These are phyloP conservation scores for Papilio polytes DNA, from an alignment of 1,140 invertebrate genomes.

Conservation along the genomic window DNA sequence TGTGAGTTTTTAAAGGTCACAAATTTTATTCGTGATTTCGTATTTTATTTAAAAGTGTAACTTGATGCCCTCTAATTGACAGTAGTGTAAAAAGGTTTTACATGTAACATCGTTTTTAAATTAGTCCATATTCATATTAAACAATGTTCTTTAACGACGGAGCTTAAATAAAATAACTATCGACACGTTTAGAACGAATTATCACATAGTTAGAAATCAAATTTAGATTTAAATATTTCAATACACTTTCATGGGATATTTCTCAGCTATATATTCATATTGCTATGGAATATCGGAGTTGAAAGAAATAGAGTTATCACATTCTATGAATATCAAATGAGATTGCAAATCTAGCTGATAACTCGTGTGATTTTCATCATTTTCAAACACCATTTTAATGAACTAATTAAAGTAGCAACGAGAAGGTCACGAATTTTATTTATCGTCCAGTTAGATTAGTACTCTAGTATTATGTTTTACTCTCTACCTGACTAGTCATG, in stretches of 20 bases:
- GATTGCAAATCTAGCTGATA: background rate
- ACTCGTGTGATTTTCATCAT: background rate
- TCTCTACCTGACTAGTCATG: background rate
- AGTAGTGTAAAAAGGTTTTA: background rate
- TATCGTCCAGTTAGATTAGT: background rate
- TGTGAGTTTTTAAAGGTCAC: background rate
- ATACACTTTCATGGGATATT: background rate
- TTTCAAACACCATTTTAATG: background rate
- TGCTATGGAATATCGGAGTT: background rate
- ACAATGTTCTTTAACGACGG: background rate
- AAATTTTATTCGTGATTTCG: background rate
- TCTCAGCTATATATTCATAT: background rate
- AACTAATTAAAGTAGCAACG: too few species aligned
- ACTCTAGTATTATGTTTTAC: background rate
- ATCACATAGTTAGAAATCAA: too few species aligned
- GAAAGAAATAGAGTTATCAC: background rate
- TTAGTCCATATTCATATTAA: background rate
- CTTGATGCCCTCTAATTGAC: background rate
- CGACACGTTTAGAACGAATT: background rate
- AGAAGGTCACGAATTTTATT: background rate
- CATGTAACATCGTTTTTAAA: background rate
- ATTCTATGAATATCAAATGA: slow-evolving; percentile 4
- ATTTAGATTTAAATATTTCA: background rate
- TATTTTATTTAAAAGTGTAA: background rate
- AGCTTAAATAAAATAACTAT: background rate